Evolutionary conservation across 2,888 invertebrate genomes (phyloP), one percentile per base, ranked within the genome.

Genomic region (Dendrolimus houi): DNA sequence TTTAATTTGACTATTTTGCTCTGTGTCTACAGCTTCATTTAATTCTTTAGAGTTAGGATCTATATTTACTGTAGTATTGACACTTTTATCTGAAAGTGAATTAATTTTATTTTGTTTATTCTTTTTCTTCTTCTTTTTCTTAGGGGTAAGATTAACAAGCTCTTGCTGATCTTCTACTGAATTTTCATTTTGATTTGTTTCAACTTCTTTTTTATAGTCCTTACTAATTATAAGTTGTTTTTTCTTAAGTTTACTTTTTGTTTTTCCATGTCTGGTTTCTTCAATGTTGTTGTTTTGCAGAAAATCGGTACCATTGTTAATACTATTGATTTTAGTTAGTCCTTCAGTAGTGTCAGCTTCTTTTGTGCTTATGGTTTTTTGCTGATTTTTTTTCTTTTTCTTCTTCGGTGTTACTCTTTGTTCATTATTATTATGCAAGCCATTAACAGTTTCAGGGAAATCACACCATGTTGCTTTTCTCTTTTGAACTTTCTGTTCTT

Each of bases 391-490:
- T 56, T 74, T 72, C 59, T 75, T 75, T 60, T 72, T 71, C 55
- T 61, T 70, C 62, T 71, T 71, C 8, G 60, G 41, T 52, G 65
- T 47, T 40, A 58, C 66, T 57, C 60, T 59, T 52, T 58, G 62
- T 40, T 54, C 9, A 55, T 57, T 62, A 54, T 9, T 14, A 7
- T 54, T 42, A 13, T 59, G 56, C 41, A 40, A 60, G 8, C 7
- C 57, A 55, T 57, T 55, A 56, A 83, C 63, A 66, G 66, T 59
- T 66, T 87, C 85, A 41, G 92, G 91, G 78, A 93, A 92, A 59
- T 92, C 91, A 71, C 92, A 92, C 93, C 93, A 93, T 57, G 85
- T 81, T 7, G 86, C 83, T 66, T 87, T 84, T 55, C 86, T 81
- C 63, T 84, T 86, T 57, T 85, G 82, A 41, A 84, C 78, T 66